phyloP scores from a whole-genome alignment of 2,888 invertebrate species.

The Epinotia bilunana region DNA sequence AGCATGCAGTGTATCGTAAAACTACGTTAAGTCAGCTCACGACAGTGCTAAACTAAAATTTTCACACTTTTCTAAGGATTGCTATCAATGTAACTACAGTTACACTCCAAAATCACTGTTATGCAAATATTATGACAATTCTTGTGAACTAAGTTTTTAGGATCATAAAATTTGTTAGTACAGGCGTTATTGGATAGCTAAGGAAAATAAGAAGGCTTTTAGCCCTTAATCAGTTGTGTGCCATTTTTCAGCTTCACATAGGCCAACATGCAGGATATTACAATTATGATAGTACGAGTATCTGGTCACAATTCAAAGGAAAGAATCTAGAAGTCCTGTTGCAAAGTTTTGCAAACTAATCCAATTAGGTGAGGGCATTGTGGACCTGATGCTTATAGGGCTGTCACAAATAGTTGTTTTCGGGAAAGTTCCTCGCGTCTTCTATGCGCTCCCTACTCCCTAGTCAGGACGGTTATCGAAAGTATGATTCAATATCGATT shows the following conservation, averaged over 20 bases:
- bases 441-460: background rate
- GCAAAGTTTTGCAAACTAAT: constrained; percentile 74
- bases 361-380: constrained; percentile 64
- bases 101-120: too few relatives aligned
- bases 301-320: constrained; percentile 61
- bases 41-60: constrained; percentile 12
- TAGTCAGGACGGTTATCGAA: background rate
- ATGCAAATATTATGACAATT: too few relatives aligned
- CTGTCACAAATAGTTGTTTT: constrained; percentile 29
- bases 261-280: background rate
- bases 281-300: constrained; percentile 44
- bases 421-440: background rate
- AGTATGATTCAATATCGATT: background rate
- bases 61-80: constrained; percentile 1
- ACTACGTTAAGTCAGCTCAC: constrained; percentile 12
- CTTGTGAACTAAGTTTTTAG: too few relatives aligned
- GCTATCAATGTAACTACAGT: background rate
- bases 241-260: background rate
- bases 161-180: too few relatives aligned
- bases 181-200: too few relatives aligned
- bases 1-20: constrained; percentile 12
- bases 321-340: constrained; percentile 61
- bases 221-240: background rate
- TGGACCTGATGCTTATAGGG: constrained; percentile 37
- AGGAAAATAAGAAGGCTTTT: background rate